These are phyloP conservation scores for Callorhinus ursinus DNA, from an alignment of 2,113 vertebrate species.

Conservation along the genomic window DNA sequence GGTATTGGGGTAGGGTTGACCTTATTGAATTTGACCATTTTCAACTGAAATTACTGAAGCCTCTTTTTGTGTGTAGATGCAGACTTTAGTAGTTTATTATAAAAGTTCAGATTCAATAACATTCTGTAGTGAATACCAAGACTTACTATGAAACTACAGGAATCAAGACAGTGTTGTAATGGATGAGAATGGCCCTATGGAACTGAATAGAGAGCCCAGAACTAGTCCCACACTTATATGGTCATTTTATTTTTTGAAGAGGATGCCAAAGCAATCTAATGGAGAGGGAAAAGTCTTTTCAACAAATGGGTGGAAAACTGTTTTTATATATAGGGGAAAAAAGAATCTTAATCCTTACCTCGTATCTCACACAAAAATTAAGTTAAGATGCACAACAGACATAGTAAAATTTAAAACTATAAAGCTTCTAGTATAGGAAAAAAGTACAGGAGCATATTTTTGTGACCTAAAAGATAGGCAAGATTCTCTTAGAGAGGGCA, in stretches of 20 bases:
- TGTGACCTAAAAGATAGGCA: neutral
- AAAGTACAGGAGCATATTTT: neutral
- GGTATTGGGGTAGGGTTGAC: neutral
- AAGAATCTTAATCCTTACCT: neutral
- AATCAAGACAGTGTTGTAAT: neutral
- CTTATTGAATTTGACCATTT: neutral
- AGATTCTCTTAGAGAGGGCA: slow-evolving; percentile 3
- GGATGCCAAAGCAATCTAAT: neutral
- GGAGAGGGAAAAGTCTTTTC: neutral
- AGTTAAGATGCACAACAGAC: neutral
- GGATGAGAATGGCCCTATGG: neutral
- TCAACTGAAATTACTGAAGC: neutral
- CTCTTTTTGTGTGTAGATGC: neutral
- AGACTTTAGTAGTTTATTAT: neutral
- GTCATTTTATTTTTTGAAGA: neutral
- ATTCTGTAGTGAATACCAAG: neutral
- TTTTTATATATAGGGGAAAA: accelerated
- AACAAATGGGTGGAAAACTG: neutral
- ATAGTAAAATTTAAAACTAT: neutral
- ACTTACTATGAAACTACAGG: neutral
- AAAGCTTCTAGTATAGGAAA: neutral
- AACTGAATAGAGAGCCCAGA: neutral
- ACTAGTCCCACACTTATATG: neutral
- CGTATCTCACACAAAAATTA: neutral
- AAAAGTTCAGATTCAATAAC: neutral